Evolutionary conservation across 2,888 invertebrate genomes (phyloP), one percentile per base, ranked within the genome.

Genomic region (Pristionchus fissidentatus): DNA sequence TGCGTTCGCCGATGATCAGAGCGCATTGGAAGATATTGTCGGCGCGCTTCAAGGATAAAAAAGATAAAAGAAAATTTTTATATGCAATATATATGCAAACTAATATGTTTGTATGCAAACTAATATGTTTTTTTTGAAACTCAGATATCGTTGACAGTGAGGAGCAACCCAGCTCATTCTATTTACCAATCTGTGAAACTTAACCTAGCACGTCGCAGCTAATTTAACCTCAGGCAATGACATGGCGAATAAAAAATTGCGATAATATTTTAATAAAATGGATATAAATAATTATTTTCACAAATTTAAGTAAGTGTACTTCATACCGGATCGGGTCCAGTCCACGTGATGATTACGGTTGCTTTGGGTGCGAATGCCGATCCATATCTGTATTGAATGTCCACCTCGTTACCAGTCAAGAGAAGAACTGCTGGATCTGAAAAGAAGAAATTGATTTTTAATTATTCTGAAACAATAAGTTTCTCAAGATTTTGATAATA

Each of bases 371-470:
- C 81, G 84, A 92, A 92, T 19, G 85, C 86, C 10, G 87, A 86
- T 10, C 91, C 91, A 84, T 92, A 91, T 38, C 91, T 85, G 80
- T 92, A 92, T 83, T 92, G 92, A 57, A 92, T 92, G 84, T 92
- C 91, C 60, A 92, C 92, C 82, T 92, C 92, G 84, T 88, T 92
- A 66, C 90, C 89, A 3, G 90, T 91, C 80, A 92, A 73, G 62
- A 87, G 89, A 55, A 92, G 84, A 26, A 91, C 87, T 38, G 88
- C 88, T 8, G 87, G 85, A 77, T 92, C 92, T 92, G 84, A 78
- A 86, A 3, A 46, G 43, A 22, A n/a, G 7, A 46, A 19, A 79
- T 60, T 43, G 46, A n/a, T 55, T 49, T 29, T 52, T 41, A 26
- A 22, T n/a, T n/a, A n/a, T n/a, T n/a, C n/a, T n/a, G n/a, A n/a